Percentiles rank a stretch among this genome's conserved stretches.
phyloP scores from a whole-genome alignment of 2,888 invertebrate species.

The Athalia circularis region DNA sequence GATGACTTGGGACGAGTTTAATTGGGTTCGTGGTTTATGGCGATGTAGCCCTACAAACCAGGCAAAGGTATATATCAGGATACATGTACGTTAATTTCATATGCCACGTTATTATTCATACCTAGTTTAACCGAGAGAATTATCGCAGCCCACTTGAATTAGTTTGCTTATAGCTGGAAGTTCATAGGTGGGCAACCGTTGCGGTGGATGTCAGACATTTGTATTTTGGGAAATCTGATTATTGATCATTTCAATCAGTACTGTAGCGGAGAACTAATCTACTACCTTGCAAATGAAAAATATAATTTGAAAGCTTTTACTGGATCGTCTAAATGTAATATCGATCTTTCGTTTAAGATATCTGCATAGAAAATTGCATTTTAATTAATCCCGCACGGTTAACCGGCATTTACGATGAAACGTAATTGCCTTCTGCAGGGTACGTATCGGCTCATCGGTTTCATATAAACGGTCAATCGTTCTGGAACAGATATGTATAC shows the following conservation, averaged over 20 bases:
- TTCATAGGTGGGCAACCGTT: not conserved
- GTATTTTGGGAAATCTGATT: not conserved
- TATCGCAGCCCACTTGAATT: not conserved
- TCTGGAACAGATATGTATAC: not conserved
- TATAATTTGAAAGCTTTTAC: not conserved
- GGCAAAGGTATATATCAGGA: constrained; percentile 7
- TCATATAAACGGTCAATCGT: constrained; percentile 31
- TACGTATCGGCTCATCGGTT: constrained; percentile 35
- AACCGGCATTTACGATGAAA: constrained; percentile 37
- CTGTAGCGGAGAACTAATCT: not conserved
- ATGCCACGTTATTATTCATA: constrained; percentile 11
- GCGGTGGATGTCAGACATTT: not conserved
- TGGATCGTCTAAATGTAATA: not conserved
- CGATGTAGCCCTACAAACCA: not conserved
- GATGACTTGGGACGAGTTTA: constrained; percentile 9
- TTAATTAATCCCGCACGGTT: constrained; percentile 32
- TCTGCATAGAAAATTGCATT: constrained; percentile 25
- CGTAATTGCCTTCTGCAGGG: constrained; percentile 30
- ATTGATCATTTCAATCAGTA: not conserved
- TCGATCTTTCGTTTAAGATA: not conserved
- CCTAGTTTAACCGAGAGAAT: not conserved
- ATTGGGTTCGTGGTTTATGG: constrained; percentile 21
- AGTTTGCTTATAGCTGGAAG: not conserved
- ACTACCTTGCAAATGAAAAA: not conserved
- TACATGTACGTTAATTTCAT: constrained; percentile 5